Percentiles rank a stretch among this genome's conserved stretches.
These are phyloP conservation scores for Lepus americanus DNA, from an alignment of 2,113 vertebrate species.

Conservation along the genomic window DNA sequence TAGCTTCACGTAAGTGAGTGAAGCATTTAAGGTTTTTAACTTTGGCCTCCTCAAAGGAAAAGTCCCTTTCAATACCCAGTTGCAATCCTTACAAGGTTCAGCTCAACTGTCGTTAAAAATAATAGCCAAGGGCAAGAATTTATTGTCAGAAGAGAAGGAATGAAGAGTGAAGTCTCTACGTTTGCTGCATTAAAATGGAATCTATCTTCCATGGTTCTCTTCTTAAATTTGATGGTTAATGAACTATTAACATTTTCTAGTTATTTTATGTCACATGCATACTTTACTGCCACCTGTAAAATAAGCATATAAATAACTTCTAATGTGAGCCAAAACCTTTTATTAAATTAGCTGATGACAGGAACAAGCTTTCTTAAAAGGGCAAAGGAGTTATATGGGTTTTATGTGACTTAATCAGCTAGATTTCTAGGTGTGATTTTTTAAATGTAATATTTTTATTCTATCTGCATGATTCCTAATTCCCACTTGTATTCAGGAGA, in stretches of 20 bases:
- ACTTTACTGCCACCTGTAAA: constrained; percentile 71
- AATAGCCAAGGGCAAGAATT: neutral
- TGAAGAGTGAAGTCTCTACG: constrained; percentile 35
- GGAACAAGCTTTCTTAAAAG: constrained; percentile 77
- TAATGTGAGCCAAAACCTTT: constrained; percentile 79
- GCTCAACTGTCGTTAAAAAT: constrained; percentile 34
- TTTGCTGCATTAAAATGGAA: neutral
- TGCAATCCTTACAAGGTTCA: constrained; percentile 36
- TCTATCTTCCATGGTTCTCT: neutral
- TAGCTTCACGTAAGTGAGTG: neutral
- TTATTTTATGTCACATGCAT: constrained; percentile 58
- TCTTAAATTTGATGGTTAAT: constrained; percentile 53
- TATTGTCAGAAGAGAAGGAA: constrained; percentile 12
- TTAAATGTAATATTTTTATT: constrained; percentile 45
- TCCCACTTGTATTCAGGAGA: neutral
- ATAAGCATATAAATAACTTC: constrained; percentile 72
- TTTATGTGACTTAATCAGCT: constrained; percentile 67
- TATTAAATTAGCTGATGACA: constrained; percentile 72
- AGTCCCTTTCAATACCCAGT: constrained; percentile 57
- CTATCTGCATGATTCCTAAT: constrained; percentile 18
- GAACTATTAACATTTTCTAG: constrained; percentile 76
- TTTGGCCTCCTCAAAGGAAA: constrained; percentile 39
- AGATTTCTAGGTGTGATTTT: constrained; percentile 64
- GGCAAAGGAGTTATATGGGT: constrained; percentile 63
- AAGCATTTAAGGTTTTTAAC: neutral